Base-by-base conservation (phyloP, 2,797 vertebrate genomes). In the Tokudaia tokunoshimensis region DNA sequence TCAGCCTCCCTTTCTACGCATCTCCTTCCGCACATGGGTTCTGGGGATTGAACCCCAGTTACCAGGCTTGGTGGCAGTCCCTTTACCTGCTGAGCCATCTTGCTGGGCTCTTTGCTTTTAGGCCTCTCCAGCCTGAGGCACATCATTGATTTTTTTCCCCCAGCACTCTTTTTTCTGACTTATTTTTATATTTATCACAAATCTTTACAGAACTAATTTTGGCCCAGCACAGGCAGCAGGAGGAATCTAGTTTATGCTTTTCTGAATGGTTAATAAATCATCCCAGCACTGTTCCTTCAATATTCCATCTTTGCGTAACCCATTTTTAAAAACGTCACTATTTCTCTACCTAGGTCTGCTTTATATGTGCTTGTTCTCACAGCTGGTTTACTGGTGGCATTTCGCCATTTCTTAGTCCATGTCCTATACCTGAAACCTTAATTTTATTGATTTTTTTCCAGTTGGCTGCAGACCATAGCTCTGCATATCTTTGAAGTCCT, bases 271-370 rank as follows among this genome's bases (percentile, higher is more conserved):
- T 90, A 59, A 76, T 4, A 37, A 55, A 70, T 84, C 65, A 65
- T 76, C 26, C 24, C 11, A 79, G 12, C 19, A n/a, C 57, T 31
- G 44, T 70, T 50, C 70, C 50, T 55, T 95, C 65, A 85, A 44
- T 67, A 83, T 52, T 61, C 67, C 6, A 29, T 84, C 81, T 89
- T 72, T 11, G 74, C 92, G 92, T 52, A 84, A 89, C 74, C 52
- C 3, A 83, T 31, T 94, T 92, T 79, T 96, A 97, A 97, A 97
- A 96, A 4, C 92, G 3, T 34, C 95, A 4, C 89, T 86, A 61
- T 92, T 90, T 93, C 78, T 79, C 59, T 65, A 1, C 50, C 24
- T 57, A 81, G 63, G 11, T 63, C 94, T 90, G 80, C 52, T 94
- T 83, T 89, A 50, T 6, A 75, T 34, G 1, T 87, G 76, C 89